Percentiles rank a stretch among this genome's conserved stretches.
Evolutionary conservation across 2,797 vertebrate genomes (phyloP).

Genomic region (Sitta carolinensis): DNA sequence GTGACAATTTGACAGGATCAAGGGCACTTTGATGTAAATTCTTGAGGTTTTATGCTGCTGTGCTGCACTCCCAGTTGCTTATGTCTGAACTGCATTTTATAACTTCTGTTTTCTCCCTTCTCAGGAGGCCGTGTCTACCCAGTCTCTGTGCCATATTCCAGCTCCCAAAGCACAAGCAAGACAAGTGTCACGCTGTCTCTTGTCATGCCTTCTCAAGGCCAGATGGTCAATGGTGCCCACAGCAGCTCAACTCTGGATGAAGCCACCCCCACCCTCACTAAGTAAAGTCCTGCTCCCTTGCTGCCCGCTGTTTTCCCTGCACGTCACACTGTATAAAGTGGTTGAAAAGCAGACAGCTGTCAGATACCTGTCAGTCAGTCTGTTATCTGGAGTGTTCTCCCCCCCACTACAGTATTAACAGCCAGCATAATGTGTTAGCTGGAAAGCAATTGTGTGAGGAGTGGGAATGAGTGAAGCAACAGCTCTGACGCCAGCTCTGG

Average conservation of each 20-base stretch:
- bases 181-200: slow-evolving; percentile 96
- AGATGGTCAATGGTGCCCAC: slow-evolving; percentile 96
- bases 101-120: neutral
- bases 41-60: neutral
- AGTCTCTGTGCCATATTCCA: slow-evolving; percentile 95
- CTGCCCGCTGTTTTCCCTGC: neutral
- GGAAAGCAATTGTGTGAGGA: neutral
- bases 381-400: neutral
- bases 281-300: slow-evolving; percentile 61
- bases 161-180: slow-evolving; percentile 94
- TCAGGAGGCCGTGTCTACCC: slow-evolving; percentile 93
- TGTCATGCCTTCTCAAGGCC: slow-evolving; percentile 95
- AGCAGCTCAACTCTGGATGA: slow-evolving; percentile 92
- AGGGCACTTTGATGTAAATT: neutral
- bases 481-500: slow-evolving; percentile 9
- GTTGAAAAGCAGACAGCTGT: neutral
- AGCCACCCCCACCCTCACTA: slow-evolving; percentile 89
- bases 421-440: neutral
- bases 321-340: neutral
- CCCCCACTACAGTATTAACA: neutral
- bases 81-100: neutral
- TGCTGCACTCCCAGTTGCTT: neutral
- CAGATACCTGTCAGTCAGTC: slow-evolving; percentile 9
- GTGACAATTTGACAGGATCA: neutral
- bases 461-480: neutral